phyloP scores from a whole-genome alignment of 2,113 vertebrate genomes.

The Colossoma macropomum region DNA sequence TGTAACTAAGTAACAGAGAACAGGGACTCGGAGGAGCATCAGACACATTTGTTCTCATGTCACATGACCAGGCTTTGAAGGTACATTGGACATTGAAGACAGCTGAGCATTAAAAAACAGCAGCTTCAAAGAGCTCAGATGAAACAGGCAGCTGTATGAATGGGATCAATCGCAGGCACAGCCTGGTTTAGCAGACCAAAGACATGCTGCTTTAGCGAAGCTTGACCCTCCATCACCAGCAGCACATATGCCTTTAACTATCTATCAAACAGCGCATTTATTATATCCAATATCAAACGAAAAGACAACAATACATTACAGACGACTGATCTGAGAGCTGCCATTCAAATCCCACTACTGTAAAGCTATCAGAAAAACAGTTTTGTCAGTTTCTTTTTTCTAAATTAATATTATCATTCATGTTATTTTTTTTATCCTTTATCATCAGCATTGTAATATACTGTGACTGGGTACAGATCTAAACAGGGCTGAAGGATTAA shows the following conservation, averaged over 20 bases:
- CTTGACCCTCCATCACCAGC: conserved; percentile 51
- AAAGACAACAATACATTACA: neutral
- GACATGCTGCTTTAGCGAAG: conserved; percentile 58
- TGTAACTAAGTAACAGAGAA: neutral
- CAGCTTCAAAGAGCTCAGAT: conserved; percentile 73
- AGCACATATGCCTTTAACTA: neutral
- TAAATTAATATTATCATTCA: no score
- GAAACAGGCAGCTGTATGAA: conserved; percentile 63
- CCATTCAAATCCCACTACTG: neutral
- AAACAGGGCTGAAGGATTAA: no score
- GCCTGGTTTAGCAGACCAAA: conserved; percentile 38
- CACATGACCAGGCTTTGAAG: conserved; percentile 43
- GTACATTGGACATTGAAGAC: conserved; percentile 63
- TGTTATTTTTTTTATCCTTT: no score
- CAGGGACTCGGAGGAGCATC: neutral
- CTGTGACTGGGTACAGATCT: no score
- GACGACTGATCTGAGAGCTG: neutral
- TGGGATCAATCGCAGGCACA: conserved; percentile 61
- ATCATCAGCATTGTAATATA: no score
- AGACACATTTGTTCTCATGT: conserved; percentile 6
- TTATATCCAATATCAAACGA: neutral
- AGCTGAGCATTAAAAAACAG: conserved; percentile 34
- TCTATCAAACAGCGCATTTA: neutral
- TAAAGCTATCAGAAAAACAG: neutral
- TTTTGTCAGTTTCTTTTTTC: neutral